Evolutionary conservation across 2,797 vertebrate genomes (phyloP).

Genomic region (Urophycis tenuis): DNA sequence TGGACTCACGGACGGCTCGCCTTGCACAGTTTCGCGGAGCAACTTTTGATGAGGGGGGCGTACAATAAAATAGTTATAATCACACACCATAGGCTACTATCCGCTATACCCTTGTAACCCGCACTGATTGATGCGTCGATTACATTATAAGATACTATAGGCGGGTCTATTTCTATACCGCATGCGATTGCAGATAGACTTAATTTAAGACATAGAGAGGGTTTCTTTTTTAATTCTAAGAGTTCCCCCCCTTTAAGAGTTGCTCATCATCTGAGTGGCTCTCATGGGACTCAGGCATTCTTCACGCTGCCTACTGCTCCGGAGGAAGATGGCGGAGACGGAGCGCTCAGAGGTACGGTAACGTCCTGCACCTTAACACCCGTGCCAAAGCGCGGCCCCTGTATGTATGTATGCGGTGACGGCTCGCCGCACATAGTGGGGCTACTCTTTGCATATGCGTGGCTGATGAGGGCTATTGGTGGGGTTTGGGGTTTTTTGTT

Average conservation of each 20-base stretch:
- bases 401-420: background rate
- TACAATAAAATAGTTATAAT: background rate
- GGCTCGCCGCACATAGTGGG: too few relatives aligned
- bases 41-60: background rate
- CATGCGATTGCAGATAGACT: background rate
- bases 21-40: background rate
- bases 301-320: slow-evolving; percentile 96
- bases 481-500: too few relatives aligned
- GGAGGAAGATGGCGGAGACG: slow-evolving; percentile 98
- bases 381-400: background rate
- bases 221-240: background rate
- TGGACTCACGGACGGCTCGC: background rate
- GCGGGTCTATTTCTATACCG: too few relatives aligned
- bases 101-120: background rate
- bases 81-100: background rate
- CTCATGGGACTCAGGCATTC: slow-evolving; percentile 99
- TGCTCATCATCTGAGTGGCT: slow-evolving; percentile 67
- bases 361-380: slow-evolving; percentile 35
- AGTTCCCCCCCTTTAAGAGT: slow-evolving; percentile 36
- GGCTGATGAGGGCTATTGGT: too few relatives aligned
- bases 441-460: too few relatives aligned
- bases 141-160: background rate
- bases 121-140: background rate
- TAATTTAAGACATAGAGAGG: background rate
- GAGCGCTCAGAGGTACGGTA: slow-evolving; percentile 94